Conservation (phyloP, 2,797 vertebrate species). For the Lepus oiostolus region DNA sequence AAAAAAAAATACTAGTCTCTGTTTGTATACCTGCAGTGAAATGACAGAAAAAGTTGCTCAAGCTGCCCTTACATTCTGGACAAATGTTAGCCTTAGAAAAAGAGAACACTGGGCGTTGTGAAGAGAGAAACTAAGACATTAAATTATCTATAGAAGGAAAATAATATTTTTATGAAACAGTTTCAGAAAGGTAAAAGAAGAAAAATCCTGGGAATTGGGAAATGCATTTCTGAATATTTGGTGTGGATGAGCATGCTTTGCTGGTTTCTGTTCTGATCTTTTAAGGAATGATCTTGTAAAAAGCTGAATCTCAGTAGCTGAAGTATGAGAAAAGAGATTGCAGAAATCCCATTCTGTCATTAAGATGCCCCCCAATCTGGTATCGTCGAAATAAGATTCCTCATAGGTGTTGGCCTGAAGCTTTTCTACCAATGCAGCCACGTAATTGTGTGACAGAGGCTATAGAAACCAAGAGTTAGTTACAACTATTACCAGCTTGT, state of each 20-base stretch:
- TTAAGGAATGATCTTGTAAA: not conserved
- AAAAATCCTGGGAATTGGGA: not conserved
- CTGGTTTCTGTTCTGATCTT: not conserved
- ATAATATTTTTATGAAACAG: not conserved
- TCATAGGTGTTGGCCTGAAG: not conserved
- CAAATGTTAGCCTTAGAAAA: not conserved
- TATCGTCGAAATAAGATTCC: not conserved
- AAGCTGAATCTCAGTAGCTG: slow-evolving; percentile 1
- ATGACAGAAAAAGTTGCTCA: not conserved
- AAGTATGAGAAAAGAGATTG: not conserved
- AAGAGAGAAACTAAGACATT: not conserved
- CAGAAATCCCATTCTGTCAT: not conserved
- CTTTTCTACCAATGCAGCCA: not conserved
- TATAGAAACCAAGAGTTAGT: not conserved
- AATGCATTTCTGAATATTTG: not conserved
- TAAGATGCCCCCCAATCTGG: not conserved
- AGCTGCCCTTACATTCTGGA: not conserved
- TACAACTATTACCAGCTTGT: slow-evolving; percentile 60
- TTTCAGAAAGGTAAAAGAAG: not conserved
- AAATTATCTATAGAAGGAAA: not conserved
- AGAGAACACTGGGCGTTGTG: not conserved
- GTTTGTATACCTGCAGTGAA: not conserved
- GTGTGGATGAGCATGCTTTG: not conserved
- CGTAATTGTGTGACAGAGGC: not conserved
- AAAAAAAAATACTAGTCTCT: not conserved